Evolutionary conservation across 1,140 invertebrate species (phyloP).

Genomic region (Drosophila virilis): DNA sequence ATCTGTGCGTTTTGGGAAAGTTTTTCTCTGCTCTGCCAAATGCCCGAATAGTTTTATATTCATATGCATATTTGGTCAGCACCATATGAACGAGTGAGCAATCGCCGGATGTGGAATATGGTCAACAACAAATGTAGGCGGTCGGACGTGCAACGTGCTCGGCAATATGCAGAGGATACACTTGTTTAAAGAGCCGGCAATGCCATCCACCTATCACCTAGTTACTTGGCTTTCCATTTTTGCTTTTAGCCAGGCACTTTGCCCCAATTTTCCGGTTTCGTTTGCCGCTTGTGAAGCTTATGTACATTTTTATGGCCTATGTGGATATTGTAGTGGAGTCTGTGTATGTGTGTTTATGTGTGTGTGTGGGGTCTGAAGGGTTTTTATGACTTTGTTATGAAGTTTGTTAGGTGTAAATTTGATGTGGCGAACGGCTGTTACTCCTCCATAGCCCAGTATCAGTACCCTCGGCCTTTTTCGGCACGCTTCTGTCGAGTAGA

Average conservation of each 20-base stretch:
- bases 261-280: constrained; percentile 21
- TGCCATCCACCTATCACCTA: constrained; percentile 26
- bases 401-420: constrained; percentile 82
- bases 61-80: constrained; percentile 70
- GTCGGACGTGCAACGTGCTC: not conserved
- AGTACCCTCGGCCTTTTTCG: constrained; percentile 22
- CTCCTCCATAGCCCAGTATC: constrained; percentile 31
- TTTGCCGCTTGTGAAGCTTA: constrained; percentile 27
- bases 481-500: constrained; percentile 34
- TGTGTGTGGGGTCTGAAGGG: constrained; percentile 9
- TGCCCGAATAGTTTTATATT: constrained; percentile 77
- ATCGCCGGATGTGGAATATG: constrained; percentile 39
- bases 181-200: constrained; percentile 65
- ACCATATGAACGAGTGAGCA: constrained; percentile 37
- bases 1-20: constrained; percentile 14
- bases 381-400: constrained; percentile 80
- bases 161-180: constrained; percentile 2
- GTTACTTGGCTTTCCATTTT: constrained; percentile 27
- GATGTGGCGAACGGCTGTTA: constrained; percentile 54
- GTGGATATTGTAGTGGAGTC: not conserved
- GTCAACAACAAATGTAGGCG: constrained; percentile 7
- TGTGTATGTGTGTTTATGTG: too few species aligned
- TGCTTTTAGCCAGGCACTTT: constrained; percentile 37
- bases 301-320: constrained; percentile 66
- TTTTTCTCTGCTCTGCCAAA: constrained; percentile 49